Evolutionary conservation across 2,113 vertebrate genomes (phyloP), one percentile per base, ranked within the genome.

Genomic region (Alosa alosa): DNA sequence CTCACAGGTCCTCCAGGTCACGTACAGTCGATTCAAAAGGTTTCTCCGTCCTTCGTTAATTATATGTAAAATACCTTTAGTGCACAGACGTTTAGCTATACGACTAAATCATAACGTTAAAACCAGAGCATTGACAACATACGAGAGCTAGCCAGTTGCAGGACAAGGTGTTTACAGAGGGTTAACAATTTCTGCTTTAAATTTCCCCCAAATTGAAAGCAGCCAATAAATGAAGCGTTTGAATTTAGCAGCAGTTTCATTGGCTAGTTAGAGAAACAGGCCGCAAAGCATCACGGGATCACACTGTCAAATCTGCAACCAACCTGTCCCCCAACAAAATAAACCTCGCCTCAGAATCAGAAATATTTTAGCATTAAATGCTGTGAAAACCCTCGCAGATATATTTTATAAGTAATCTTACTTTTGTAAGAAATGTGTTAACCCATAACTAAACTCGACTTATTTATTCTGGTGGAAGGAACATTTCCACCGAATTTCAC

Each of bases 271-370:
- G 1, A 36, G 72, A 2, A 78, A 78, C 72, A 39, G 25, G 4
- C 72, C 3, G 72, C 72, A 78, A 36, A 78, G 72, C 25, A 78
- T 15, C 72, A 78, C 72, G 72, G 72, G 72, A 78, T 41, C 72
- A 17, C 3, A 5, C n/a, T 60, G 50, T 52, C 55, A 57, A 60
- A 4, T 60, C 55, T 60, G 20, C 52, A 57, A 20, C 52, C 17
- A 22, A 18, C 9, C 47, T 49, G 11, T 31, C 31, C 31, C 31
- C 31, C 47, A 22, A 60, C 55, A 20, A 22, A 1, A 6, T 18
- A 60, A 18, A 55, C 18, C 18, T 60, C 20, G 9, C 47, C 9
- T 49, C 47, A 49, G 47, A 49, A 44, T 44, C 41, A 44, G 41
- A 44, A 44, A 4, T 44, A 44, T 44, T 44, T 44, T 44, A 44